Evolutionary conservation across 2,888 invertebrate species (phyloP).

Genomic region (Eurytoma californica): DNA sequence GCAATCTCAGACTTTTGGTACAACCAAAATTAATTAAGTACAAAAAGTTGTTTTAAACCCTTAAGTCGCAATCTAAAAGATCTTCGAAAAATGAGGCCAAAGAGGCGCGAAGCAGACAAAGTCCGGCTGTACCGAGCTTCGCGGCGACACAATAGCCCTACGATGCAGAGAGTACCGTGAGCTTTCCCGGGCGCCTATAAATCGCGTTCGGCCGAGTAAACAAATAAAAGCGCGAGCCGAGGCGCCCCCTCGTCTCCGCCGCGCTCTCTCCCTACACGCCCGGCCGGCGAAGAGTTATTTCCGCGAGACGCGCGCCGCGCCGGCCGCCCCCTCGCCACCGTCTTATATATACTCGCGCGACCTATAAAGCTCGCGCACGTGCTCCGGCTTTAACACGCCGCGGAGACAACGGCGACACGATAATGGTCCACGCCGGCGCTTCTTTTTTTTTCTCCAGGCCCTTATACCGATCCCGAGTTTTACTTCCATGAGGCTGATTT

Average conservation of each 20-base stretch:
- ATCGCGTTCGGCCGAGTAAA: slow-evolving; percentile 38
- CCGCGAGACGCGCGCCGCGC: slow-evolving; percentile 59
- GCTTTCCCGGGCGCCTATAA: slow-evolving; percentile 33
- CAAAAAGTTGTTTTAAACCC: too few species aligned
- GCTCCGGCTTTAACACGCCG: not conserved
- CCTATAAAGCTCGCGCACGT: slow-evolving; percentile 9
- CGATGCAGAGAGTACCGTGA: slow-evolving; percentile 2
- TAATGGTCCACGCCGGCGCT: not conserved
- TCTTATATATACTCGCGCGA: not conserved
- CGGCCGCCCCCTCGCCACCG: slow-evolving; percentile 4
- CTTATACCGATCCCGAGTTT: too few species aligned
- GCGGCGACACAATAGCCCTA: not conserved
- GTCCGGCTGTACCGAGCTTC: not conserved
- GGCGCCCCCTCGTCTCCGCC: not conserved
- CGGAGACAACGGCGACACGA: not conserved
- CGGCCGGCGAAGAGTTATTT: slow-evolving; percentile 62
- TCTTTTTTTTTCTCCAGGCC: too few species aligned
- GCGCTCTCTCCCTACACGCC: not conserved
- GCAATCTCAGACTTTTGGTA: too few species aligned
- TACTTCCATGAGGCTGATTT: too few species aligned
- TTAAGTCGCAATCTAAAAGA: too few species aligned
- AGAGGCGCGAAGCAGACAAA: too few species aligned
- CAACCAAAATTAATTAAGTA: too few species aligned
- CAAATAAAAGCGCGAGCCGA: not conserved
- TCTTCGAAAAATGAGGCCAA: too few species aligned